Percentiles rank a stretch among this genome's conserved stretches.
phyloP scores from a whole-genome alignment of 2,113 vertebrate genomes.

The Anser brachyrhynchus region DNA sequence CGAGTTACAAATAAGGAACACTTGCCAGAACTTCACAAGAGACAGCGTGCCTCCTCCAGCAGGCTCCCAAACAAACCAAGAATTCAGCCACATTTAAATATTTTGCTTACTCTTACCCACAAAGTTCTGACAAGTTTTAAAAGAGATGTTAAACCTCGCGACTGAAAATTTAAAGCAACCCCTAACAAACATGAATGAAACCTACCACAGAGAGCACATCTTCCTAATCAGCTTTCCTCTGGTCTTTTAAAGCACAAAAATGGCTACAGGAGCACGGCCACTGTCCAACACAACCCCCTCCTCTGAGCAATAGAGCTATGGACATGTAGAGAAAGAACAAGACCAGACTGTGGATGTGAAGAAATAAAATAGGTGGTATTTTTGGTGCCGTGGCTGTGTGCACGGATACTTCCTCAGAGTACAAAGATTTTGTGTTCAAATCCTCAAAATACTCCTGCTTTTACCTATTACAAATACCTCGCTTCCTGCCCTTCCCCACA shows the following conservation, averaged over 20 bases:
- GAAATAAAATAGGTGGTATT: neutral
- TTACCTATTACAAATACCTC: neutral
- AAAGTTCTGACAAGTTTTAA: neutral
- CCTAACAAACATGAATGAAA: neutral
- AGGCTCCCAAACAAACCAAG: neutral
- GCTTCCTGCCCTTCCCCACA: neutral
- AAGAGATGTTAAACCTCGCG: neutral
- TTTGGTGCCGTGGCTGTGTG: neutral
- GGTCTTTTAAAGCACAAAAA: neutral
- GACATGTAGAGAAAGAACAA: neutral
- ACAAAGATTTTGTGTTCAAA: rapidly evolving
- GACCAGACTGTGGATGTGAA: neutral
- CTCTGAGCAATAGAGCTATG: neutral
- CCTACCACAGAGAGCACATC: neutral
- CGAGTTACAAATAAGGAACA: neutral
- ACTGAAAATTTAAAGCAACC: neutral
- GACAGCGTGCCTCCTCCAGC: too few species aligned
- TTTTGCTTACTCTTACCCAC: neutral
- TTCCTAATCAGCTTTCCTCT: neutral
- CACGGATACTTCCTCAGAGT: too few species aligned
- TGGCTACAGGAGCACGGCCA: neutral
- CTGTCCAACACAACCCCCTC: neutral
- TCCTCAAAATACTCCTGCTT: rapidly evolving
- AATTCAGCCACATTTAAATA: neutral
- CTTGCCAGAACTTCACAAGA: neutral